Evolutionary conservation across 2,797 vertebrate species (phyloP), one percentile per base, ranked within the genome.

Genomic region (Cygnus olor): DNA sequence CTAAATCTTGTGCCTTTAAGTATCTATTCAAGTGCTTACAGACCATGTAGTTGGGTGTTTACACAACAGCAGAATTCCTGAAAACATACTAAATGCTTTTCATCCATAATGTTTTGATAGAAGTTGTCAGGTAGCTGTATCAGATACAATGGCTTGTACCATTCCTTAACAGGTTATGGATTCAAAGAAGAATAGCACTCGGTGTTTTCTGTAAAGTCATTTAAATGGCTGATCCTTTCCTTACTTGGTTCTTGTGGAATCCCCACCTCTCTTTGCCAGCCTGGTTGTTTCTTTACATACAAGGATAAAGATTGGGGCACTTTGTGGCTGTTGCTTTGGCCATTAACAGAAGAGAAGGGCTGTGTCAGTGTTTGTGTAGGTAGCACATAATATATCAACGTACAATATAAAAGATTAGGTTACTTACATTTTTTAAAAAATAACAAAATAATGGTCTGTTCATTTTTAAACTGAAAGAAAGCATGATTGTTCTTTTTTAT

Each of bases 381-480:
- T 64, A 45, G 51, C 36, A 30, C 14, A 2, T 71, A 73, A 47
- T 82, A 36, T 34, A 32, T 68, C 38, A 38, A 22, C 22, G 30
- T 28, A 63, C 4, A 28, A 28, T 83, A 30, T 56, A 8, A 19
- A 51, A 65, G 57, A 80, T 9, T 0, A 0, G 15, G 9, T 65
- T 72, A 63, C 38, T 88, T 85, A 14, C 3, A 36, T 63, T 74
- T 44, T 38, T 38, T 10, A 72, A 70, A 42, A 32, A 93, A 66
- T 24, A 65, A 63, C 56, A 49, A 49, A 21, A 47, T 49, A 49
- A 49, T 14, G 7, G 9, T 68, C 78, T 10, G 20, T 54, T 90
- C 91, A 21, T 80, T 89, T 70, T 94, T 82, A 86, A 92, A 82
- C 80, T 30, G 13, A 3, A 30, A 36, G 73, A 73, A 95, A 83